Conservation (phyloP, 2,888 invertebrate genomes). For the Lissonota sp. region DNA sequence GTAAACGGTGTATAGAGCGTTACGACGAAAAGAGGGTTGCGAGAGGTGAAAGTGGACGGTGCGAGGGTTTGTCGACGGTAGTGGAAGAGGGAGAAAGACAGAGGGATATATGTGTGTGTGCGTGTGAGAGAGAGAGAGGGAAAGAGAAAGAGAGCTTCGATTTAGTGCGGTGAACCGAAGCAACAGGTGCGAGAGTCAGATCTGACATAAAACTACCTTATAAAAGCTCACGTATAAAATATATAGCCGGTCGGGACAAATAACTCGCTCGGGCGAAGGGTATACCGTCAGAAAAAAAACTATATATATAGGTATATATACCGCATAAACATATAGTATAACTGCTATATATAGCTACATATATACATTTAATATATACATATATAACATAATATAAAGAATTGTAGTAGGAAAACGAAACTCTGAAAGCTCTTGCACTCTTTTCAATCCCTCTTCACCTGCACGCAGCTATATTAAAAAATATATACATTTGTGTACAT, state of each 20-base stretch:
- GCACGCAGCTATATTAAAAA: slow-evolving; percentile 25
- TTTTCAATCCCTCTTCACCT: slow-evolving; percentile 16
- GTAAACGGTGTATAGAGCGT: slow-evolving; percentile 3
- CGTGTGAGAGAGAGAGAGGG: slow-evolving; percentile 38
- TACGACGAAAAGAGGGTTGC: slow-evolving; percentile 43
- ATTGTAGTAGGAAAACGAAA: slow-evolving; percentile 24
- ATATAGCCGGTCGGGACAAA: slow-evolving; percentile 73
- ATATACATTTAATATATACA: background rate
- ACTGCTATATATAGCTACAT: slow-evolving; percentile 6
- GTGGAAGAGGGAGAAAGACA: slow-evolving; percentile 53
- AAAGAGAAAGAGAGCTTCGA: slow-evolving; percentile 77
- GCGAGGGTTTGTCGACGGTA: slow-evolving; percentile 26
- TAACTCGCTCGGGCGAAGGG: slow-evolving; percentile 65
- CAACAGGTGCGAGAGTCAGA: slow-evolving; percentile 81
- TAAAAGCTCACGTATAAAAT: slow-evolving; percentile 81
- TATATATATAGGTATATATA: slow-evolving; percentile 5
- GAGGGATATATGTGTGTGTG: too few relatives aligned
- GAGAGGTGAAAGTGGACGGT: slow-evolving; percentile 47
- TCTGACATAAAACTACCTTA: slow-evolving; percentile 78
- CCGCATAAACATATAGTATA: slow-evolving; percentile 12
- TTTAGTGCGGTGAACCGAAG: slow-evolving; percentile 81
- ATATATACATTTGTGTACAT: slow-evolving; percentile 9
- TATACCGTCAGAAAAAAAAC: slow-evolving; percentile 41
- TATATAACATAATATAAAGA: slow-evolving; percentile 24
- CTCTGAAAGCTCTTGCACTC: slow-evolving; percentile 12